Evolutionary conservation across 2,888 invertebrate species (phyloP).

Genomic region (Oxytorus armatus): DNA sequence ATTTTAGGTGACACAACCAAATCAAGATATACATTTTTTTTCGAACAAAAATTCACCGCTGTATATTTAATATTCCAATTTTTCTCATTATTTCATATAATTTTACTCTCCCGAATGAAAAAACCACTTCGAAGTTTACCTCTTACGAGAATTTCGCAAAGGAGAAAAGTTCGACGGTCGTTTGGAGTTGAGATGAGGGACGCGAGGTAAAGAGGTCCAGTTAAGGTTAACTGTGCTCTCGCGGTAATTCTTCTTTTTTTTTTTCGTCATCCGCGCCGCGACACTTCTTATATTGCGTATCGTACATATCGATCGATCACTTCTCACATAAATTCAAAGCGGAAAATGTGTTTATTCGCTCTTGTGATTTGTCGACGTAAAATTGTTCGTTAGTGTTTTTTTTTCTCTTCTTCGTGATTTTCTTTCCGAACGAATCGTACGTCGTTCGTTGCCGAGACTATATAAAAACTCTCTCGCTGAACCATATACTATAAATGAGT

Average conservation of each 20-base stretch:
- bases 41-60: conserved; percentile 2
- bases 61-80: conserved; percentile 49
- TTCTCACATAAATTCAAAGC: conserved; percentile 23
- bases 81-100: conserved; percentile 48
- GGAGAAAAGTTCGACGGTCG: background rate
- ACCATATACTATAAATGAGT: conserved; percentile 8
- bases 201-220: background rate
- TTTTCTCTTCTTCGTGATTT: conserved; percentile 9
- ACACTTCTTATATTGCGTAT: background rate
- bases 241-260: background rate
- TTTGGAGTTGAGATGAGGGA: background rate
- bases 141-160: conserved; percentile 1
- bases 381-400: conserved; percentile 13
- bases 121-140: conserved; percentile 39
- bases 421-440: conserved; percentile 6
- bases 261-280: background rate
- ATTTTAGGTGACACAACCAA: too few species aligned
- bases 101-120: conserved; percentile 15
- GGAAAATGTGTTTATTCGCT: conserved; percentile 21
- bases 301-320: conserved; percentile 4
- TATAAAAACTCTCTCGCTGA: conserved; percentile 8
- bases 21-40: too few species aligned
- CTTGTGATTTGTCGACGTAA: conserved; percentile 30
- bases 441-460: background rate
- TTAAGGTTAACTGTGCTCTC: background rate